phyloP scores from a whole-genome alignment of 2,888 invertebrate species.

The Andricus quercusramuli region DNA sequence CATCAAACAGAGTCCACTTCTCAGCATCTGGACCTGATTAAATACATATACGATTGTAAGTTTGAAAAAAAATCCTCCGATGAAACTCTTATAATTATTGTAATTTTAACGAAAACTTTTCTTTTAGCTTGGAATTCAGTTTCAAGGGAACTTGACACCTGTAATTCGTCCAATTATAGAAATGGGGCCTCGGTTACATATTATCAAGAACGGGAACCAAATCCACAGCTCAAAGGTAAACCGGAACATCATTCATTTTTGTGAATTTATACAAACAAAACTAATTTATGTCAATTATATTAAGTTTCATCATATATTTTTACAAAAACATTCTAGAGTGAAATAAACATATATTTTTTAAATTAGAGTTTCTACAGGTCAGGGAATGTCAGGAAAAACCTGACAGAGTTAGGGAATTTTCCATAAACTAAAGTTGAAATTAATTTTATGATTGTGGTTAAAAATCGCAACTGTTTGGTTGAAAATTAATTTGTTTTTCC shows the following conservation, averaged over 20 bases:
- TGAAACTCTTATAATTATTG: background rate
- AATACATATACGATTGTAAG: constrained; percentile 86
- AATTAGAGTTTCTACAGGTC: too few species aligned
- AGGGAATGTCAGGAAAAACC: too few species aligned
- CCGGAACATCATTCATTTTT: background rate
- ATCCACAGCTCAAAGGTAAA: constrained; percentile 74
- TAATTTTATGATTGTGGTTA: too few species aligned
- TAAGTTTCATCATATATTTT: too few species aligned
- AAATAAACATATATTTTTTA: too few species aligned
- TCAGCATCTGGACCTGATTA: constrained; percentile 89
- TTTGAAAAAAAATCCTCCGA: background rate
- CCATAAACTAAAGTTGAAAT: too few species aligned
- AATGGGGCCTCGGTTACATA: constrained; percentile 82
- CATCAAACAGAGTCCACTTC: constrained; percentile 75
- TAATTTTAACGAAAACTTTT: background rate
- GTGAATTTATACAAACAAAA: too few species aligned
- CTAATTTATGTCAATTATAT: too few species aligned
- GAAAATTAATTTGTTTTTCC: too few species aligned
- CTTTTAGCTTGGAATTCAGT: constrained; percentile 79
- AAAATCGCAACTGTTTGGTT: too few species aligned
- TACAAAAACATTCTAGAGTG: too few species aligned
- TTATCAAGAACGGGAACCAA: constrained; percentile 82
- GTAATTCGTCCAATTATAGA: constrained; percentile 73
- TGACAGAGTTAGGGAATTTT: too few species aligned
- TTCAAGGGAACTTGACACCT: constrained; percentile 81